These are phyloP conservation scores for Enoplosus armatus DNA, from an alignment of 2,797 vertebrate genomes.

Conservation along the genomic window DNA sequence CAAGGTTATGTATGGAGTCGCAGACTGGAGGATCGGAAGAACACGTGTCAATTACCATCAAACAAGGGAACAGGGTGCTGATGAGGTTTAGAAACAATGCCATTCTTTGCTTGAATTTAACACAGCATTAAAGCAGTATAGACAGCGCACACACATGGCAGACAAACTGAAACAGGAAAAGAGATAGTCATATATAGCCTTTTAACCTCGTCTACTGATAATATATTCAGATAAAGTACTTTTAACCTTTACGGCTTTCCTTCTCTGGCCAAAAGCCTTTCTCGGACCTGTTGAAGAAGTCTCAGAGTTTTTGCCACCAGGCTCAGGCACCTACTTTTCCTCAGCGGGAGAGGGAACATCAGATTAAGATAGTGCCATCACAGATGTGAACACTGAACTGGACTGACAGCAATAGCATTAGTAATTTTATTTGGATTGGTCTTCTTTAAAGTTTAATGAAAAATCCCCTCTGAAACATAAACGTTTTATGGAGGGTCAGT, in stretches of 20 bases:
- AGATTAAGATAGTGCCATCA: slow-evolving; percentile 40
- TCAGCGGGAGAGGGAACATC: slow-evolving; percentile 19
- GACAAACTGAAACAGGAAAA: slow-evolving; percentile 4
- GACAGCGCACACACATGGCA: background rate
- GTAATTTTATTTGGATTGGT: slow-evolving; percentile 58
- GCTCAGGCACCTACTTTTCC: slow-evolving; percentile 4
- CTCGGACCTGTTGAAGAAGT: background rate
- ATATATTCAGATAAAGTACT: slow-evolving; percentile 14
- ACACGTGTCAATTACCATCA: slow-evolving; percentile 75
- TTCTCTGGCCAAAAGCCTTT: background rate
- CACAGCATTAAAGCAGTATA: background rate
- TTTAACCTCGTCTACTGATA: background rate
- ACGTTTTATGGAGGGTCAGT: slow-evolving; percentile 67
- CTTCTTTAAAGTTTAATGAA: slow-evolving; percentile 64
- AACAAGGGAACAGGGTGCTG: slow-evolving; percentile 37
- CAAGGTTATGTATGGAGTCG: slow-evolving; percentile 74
- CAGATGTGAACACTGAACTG: slow-evolving; percentile 32
- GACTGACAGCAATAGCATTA: slow-evolving; percentile 51
- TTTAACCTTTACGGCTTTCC: slow-evolving; percentile 10
- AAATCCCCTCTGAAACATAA: slow-evolving; percentile 52
- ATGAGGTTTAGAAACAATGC: slow-evolving; percentile 39
- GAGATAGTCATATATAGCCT: background rate
- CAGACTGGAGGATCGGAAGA: slow-evolving; percentile 45
- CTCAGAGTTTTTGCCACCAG: slow-evolving; percentile 2
- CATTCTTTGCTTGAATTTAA: slow-evolving; percentile 34